Base-by-base conservation (phyloP, 2,797 vertebrate genomes). In the Parotocinclus haroldoi region DNA sequence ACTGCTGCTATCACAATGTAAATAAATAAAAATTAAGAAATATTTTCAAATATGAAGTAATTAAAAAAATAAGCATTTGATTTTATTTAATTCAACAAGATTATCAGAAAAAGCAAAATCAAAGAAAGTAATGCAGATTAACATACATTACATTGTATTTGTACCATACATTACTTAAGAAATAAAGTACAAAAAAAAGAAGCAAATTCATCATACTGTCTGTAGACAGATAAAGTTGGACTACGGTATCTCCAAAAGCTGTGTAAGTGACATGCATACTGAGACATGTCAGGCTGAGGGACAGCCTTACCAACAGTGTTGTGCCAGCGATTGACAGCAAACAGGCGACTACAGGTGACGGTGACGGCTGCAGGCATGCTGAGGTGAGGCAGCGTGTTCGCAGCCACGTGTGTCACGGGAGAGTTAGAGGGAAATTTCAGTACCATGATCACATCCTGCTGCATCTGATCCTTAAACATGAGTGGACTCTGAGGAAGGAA, bases 381-480 rank as follows among this genome's bases (percentile, higher is more conserved):
- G 92, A 98, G 91, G 80, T 98, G 96, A 14, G 96, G 95, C 77
- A 98, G 90, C 0, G 96, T 98, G 84, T 98, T 98, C 78, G 96
- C 96, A 3, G 96, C 94, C 81, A 98, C 94, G 0, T 98, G 96
- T 0, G 96, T 98, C 62, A 98, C 95, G 0, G 96, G 96, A 3
- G 96, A 98, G 77, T 98, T 98, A 42, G 95, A 98, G 1, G 96
- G 96, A 73, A 98, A 98, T 91, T 98, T 98, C 72, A 98, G 86
- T 86, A 98, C 96, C 96, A 98, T 98, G 81, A 98, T 98, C 79
- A 98, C 96, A 76, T 98, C 96, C 86, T 97, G 96, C 84, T 98
- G 96, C 96, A 98, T 95, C 91, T 98, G 96, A 86, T 98, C 96
- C 91, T 98, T 98, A 89, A 98, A 98, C 96, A 98, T 96, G 84